phyloP scores from a whole-genome alignment of 2,113 vertebrate species.

The Hirundichthys speculiger region DNA sequence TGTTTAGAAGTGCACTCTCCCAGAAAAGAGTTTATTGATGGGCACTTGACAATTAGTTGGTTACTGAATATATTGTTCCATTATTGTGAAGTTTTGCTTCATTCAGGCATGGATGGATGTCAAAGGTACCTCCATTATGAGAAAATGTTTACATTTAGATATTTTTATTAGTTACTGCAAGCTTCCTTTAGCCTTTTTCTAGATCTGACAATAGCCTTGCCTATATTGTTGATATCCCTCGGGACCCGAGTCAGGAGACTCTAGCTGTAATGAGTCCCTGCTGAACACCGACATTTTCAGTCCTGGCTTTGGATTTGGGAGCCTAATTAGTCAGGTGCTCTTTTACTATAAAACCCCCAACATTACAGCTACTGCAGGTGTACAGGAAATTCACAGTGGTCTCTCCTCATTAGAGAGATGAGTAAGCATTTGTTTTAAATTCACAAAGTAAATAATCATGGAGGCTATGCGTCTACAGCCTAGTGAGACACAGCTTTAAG shows the following conservation, averaged over 20 bases:
- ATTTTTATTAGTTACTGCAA: conserved; percentile 1
- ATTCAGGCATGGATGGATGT: conserved; percentile 17
- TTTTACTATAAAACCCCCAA: conserved; percentile 39
- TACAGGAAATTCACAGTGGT: conserved; percentile 27
- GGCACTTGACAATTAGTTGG: conserved; percentile 23
- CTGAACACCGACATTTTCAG: conserved; percentile 74
- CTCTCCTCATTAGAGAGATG: conserved; percentile 21
- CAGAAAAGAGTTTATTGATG: conserved; percentile 57
- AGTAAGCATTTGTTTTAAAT: conserved; percentile 22
- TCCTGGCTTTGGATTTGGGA: conserved; percentile 55
- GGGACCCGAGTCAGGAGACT: conserved; percentile 50
- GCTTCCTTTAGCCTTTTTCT: conserved; percentile 27
- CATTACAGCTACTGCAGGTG: conserved; percentile 33
- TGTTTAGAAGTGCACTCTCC: conserved; percentile 65
- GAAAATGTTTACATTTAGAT: conserved; percentile 11
- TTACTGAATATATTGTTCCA: conserved; percentile 32
- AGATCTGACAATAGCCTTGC: conserved; percentile 19
- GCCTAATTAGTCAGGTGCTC: conserved; percentile 69
- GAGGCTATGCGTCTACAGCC: not conserved
- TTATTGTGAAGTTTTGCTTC: conserved; percentile 19
- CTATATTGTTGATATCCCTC: conserved; percentile 44
- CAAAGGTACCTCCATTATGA: not conserved
- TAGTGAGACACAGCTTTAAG: no score
- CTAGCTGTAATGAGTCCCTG: conserved; percentile 76
- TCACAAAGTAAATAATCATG: conserved; percentile 15